These are phyloP conservation scores for Bagarius yarrelli DNA, from an alignment of 2,113 vertebrate genomes.

Conservation along the genomic window DNA sequence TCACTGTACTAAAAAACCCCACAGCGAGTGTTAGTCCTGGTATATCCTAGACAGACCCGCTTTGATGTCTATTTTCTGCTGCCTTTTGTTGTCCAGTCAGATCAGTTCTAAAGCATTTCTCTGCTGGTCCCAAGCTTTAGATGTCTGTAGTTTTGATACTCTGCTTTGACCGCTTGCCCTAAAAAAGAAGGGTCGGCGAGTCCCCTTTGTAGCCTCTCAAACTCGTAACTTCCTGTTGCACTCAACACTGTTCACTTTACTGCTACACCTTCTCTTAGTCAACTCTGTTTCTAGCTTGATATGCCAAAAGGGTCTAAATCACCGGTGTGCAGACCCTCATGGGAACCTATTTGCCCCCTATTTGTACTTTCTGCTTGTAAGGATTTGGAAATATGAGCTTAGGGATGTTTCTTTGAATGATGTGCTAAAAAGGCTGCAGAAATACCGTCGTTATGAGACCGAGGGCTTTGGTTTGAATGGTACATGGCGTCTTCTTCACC, in stretches of 20 bases:
- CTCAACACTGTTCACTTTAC: constrained; percentile 23
- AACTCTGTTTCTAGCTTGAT: constrained; percentile 26
- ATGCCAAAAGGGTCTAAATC: constrained; percentile 37
- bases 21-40: too few species aligned
- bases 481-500: too few species aligned
- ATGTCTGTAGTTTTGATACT: constrained; percentile 8
- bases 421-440: constrained; percentile 28
- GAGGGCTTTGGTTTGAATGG: constrained; percentile 1
- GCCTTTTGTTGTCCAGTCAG: not conserved
- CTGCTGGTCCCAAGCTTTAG: not conserved
- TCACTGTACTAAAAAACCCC: too few species aligned
- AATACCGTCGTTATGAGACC: constrained; percentile 36
- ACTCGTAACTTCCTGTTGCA: constrained; percentile 24
- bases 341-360: constrained; percentile 20
- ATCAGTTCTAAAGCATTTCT: not conserved
- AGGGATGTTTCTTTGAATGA: constrained; percentile 34
- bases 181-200: not conserved
- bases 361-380: constrained; percentile 11
- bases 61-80: not conserved
- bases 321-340: constrained; percentile 22
- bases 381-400: constrained; percentile 28
- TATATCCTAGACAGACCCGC: not conserved
- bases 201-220: not conserved
- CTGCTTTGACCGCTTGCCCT: constrained; percentile 6
- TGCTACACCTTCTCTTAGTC: constrained; percentile 13